A percentile compares a stretch with the other conserved stretches of the same genome.
Evolutionary conservation across 2,113 vertebrate genomes (phyloP).

Genomic region (Dendrocopos noguchii): DNA sequence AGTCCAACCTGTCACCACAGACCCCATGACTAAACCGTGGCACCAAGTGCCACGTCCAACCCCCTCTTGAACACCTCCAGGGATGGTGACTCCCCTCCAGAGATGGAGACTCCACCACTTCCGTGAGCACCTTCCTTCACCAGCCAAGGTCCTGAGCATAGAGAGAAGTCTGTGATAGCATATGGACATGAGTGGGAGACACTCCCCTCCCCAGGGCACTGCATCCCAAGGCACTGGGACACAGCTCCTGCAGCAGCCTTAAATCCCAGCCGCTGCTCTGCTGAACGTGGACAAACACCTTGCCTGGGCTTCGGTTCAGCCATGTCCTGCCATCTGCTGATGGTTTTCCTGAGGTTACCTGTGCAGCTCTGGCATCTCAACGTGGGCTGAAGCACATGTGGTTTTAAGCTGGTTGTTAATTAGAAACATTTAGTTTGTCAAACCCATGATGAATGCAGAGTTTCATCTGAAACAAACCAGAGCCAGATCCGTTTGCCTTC

Average conservation of each 20-base stretch:
- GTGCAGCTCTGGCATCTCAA: conserved; percentile 64
- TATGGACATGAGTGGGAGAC: background rate
- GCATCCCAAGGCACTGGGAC: background rate
- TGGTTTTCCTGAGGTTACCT: conserved; percentile 74
- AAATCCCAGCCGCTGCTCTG: background rate
- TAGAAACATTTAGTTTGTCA: conserved; percentile 75
- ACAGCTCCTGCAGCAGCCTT: background rate
- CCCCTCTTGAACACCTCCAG: no score
- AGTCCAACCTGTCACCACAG: no score
- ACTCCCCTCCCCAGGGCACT: rapidly evolving
- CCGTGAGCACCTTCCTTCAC: background rate
- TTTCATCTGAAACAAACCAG: conserved; percentile 72
- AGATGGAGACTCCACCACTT: background rate
- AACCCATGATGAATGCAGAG: conserved; percentile 70
- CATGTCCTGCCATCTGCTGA: conserved; percentile 67
- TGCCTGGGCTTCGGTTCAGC: background rate
- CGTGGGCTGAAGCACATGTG: conserved; percentile 68
- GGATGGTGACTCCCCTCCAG: background rate
- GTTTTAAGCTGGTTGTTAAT: conserved; percentile 77
- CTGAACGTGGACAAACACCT: background rate
- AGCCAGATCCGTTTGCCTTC: conserved; percentile 35
- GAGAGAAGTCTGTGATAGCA: rapidly evolving
- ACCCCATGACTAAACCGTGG: no score
- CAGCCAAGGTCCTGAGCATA: rapidly evolving
- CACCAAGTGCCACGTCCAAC: no score